Base-by-base conservation (phyloP, 1,140 invertebrate genomes). In the Rhyzopertha dominica region DNA sequence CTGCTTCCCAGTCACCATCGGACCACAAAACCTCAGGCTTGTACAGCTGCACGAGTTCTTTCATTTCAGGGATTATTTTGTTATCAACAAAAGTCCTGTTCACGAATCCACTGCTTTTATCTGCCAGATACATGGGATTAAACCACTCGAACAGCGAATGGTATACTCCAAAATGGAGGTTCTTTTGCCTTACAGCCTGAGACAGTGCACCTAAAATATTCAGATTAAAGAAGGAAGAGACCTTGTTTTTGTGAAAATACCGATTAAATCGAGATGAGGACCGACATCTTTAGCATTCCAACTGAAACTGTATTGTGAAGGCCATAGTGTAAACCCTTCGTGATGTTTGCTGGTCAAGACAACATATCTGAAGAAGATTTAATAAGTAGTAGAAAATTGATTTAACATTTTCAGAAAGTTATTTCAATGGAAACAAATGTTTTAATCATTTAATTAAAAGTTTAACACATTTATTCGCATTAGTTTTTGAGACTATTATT, bases 301-400 rank as follows among this genome's bases (percentile, higher is more conserved):
- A 59, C 88, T 87, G 58, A 82, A 95, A 0, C 89, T 83, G 43
- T 82, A 78, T 51, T 78, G 81, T 0, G 88, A 93, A 19, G 92
- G 92, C 81, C 90, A 95, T 18, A 95, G 43, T 0, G 90, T 89
- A 56, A 76, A 95, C 8, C 92, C 92, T 68, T 95, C 92, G 63
- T 95, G 91, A 74, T 96, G 93, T 71, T 96, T 96, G 56, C 84
- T 90, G 2, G 91, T 95, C 2, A 96, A 59, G 2, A 96, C 87
- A 5, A 95, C 76, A 62, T 95, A 90, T 65, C 84, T 88, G 72
- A 68, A 44, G 29, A 42, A 42, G 53, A 26, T 19, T 12, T 49
- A 32, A 10, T 23, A 19, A 19, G 9, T 37, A n/a, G n/a, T n/a
- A n/a, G n/a, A n/a, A n/a, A n/a, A n/a, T n/a, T n/a, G n/a, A n/a